A percentile compares a stretch with the other conserved stretches of the same genome.
Evolutionary conservation across 2,113 vertebrate species (phyloP).

Genomic region (Noturus placidus): DNA sequence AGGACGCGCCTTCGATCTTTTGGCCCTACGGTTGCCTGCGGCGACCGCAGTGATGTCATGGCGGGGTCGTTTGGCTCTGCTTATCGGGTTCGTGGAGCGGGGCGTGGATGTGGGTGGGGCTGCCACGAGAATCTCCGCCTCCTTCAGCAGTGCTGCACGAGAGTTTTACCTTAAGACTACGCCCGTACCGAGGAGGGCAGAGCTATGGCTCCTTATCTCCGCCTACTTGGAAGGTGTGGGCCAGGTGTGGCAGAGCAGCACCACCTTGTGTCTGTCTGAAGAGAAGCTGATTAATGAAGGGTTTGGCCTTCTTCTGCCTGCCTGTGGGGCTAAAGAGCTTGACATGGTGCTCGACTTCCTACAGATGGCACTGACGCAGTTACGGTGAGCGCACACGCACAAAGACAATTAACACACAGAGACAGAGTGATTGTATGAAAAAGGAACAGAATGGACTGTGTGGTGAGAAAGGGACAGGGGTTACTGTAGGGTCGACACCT

Average conservation of each 20-base stretch:
- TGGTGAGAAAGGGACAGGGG: conserved; percentile 38
- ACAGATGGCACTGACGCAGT: conserved; percentile 81
- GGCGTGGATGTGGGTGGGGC: conserved; percentile 83
- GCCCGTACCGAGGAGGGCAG: conserved; percentile 75
- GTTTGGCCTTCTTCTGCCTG: conserved; percentile 88
- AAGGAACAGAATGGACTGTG: neutral
- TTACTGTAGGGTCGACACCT: conserved; percentile 67
- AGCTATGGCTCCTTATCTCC: conserved; percentile 86
- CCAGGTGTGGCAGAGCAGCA: conserved; percentile 90
- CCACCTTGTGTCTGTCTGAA: conserved; percentile 81
- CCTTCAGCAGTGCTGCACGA: conserved; percentile 84
- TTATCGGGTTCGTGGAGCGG: conserved; percentile 85
- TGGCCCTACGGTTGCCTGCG: conserved; percentile 75
- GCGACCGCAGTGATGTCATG: conserved; percentile 79
- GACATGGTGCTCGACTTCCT: conserved; percentile 82
- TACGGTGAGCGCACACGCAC: conserved; percentile 75
- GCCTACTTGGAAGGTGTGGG: conserved; percentile 89
- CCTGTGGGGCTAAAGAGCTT: conserved; percentile 85
- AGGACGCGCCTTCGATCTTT: conserved; percentile 80
- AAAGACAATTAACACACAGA: conserved; percentile 32
- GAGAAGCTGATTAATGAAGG: conserved; percentile 92
- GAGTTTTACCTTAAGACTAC: conserved; percentile 90
- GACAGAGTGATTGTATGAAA: conserved; percentile 35
- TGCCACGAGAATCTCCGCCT: conserved; percentile 78
- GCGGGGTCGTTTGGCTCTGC: conserved; percentile 86